Percentiles rank a stretch among this genome's conserved stretches.
Conservation (phyloP, 2,113 vertebrate genomes). For the Dipodomys ordii region DNA sequence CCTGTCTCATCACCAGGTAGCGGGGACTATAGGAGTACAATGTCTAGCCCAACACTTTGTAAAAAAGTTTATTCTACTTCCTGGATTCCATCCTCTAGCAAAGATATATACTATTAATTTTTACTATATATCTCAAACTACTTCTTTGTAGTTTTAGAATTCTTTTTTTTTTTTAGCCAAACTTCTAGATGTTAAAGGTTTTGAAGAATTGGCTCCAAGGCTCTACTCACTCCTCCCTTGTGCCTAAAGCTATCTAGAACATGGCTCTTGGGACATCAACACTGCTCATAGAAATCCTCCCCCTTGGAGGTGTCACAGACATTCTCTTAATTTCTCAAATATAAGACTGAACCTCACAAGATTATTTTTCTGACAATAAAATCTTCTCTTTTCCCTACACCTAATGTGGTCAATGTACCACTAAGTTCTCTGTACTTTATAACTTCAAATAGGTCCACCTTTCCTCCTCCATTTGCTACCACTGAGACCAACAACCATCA, state of each 20-base stretch:
- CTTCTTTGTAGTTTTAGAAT: not conserved
- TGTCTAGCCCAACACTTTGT: not conserved
- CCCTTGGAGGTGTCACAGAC: not conserved
- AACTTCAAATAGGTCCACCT: not conserved
- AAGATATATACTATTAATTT: not conserved
- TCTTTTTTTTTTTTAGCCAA: not conserved
- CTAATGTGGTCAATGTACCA: not conserved
- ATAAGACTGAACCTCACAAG: not conserved
- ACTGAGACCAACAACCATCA: not conserved
- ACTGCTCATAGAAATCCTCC: not conserved
- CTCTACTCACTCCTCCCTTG: not conserved
- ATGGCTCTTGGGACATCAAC: not conserved
- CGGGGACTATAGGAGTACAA: too few relatives aligned
- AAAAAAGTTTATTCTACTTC: conserved; percentile 5
- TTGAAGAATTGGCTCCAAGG: not conserved
- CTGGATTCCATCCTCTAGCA: not conserved
- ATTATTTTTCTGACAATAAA: not conserved
- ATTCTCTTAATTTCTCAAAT: not conserved
- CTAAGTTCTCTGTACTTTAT: not conserved
- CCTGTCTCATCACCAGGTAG: too few relatives aligned
- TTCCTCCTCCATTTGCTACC: not conserved
- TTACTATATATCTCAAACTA: not conserved
- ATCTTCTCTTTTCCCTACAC: too few relatives aligned
- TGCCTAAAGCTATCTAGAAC: not conserved
- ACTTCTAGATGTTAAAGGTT: not conserved